Evolutionary conservation across 2,797 vertebrate species (phyloP).

Genomic region (Mus caroli): DNA sequence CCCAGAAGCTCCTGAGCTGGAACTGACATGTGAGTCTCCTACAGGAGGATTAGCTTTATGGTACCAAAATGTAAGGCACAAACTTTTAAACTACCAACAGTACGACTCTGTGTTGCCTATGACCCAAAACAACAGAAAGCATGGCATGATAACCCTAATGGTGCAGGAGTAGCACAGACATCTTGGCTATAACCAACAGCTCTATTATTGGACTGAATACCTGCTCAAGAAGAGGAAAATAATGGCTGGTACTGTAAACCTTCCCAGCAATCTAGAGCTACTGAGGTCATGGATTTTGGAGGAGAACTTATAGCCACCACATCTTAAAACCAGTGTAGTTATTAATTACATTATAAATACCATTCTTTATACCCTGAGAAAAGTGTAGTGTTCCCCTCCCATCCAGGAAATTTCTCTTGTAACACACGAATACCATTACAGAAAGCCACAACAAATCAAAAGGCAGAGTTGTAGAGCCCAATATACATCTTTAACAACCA

Average conservation of each 20-base stretch:
- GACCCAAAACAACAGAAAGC: not conserved
- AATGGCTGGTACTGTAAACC: not conserved
- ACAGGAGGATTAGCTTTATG: not conserved
- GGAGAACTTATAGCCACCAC: not conserved
- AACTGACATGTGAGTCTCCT: not conserved
- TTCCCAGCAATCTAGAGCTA: not conserved
- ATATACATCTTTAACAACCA: not conserved
- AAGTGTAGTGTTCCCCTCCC: not conserved
- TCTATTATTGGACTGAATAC: not conserved
- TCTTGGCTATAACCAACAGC: not conserved
- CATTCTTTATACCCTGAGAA: too few relatives aligned
- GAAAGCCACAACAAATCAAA: not conserved
- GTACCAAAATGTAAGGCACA: not conserved
- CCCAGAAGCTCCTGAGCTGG: not conserved
- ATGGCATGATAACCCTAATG: not conserved
- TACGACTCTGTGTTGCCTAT: not conserved
- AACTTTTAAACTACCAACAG: not conserved
- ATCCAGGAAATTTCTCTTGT: not conserved
- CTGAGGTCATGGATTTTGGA: not conserved
- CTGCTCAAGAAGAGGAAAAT: not conserved
- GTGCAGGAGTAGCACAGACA: too few relatives aligned
- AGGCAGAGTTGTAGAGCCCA: not conserved
- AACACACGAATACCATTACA: not conserved
- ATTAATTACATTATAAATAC: not conserved
- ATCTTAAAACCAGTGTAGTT: not conserved